Evolutionary conservation across 1,140 invertebrate species (phyloP).

Genomic region (Stratiolaelaps scimitus): DNA sequence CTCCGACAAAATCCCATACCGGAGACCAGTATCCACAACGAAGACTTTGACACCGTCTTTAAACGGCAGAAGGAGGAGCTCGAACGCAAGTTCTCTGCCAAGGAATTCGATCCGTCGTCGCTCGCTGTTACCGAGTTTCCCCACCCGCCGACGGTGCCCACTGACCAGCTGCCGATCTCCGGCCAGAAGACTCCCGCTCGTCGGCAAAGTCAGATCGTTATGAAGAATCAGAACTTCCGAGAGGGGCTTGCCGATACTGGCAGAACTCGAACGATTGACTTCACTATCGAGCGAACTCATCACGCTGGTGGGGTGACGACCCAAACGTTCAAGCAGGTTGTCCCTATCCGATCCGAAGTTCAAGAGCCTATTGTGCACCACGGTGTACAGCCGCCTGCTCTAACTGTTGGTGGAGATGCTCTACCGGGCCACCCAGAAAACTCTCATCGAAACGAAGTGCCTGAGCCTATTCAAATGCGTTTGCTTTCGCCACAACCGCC

Average conservation of each 20-base stretch:
- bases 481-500: no score
- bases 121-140: conserved; percentile 11
- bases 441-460: no score
- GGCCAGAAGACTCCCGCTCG: not conserved
- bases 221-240: conserved; percentile 22
- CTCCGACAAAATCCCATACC: not conserved
- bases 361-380: not conserved
- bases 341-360: not conserved
- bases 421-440: no score
- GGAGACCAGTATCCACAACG: not conserved
- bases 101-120: conserved; percentile 13
- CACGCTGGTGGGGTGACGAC: conserved; percentile 10
- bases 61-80: conserved; percentile 10
- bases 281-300: conserved; percentile 11
- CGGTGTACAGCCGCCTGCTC: not conserved
- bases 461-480: no score
- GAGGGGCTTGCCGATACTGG: not conserved
- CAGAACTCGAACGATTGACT: not conserved
- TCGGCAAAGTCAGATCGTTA: conserved; percentile 12
- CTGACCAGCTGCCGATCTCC: not conserved
- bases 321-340: conserved; percentile 19
- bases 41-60: not conserved
- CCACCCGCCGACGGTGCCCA: not conserved
- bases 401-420: not conserved
- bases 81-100: conserved; percentile 20